A percentile compares a stretch with the other conserved stretches of the same genome.
Conservation (phyloP, 2,888 invertebrate species). For the Erynnis tages region DNA sequence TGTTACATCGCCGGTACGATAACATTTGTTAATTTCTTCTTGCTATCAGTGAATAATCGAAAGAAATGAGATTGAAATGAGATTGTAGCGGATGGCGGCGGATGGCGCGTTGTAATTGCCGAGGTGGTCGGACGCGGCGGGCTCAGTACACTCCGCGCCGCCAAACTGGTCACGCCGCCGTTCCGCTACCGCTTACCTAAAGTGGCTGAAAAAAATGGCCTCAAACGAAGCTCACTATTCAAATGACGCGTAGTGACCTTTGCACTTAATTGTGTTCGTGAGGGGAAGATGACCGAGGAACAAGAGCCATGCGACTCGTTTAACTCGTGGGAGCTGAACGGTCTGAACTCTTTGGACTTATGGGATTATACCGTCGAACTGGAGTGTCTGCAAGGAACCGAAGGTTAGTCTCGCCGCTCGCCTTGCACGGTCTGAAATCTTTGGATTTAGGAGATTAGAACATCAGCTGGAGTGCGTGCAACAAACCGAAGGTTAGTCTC, state of each 20-base stretch:
- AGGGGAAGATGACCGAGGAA: slow-evolving; percentile 66
- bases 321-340: slow-evolving; percentile 78
- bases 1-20: slow-evolving; percentile 46
- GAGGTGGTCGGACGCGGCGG: slow-evolving; percentile 37
- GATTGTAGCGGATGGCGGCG: slow-evolving; percentile 58
- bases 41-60: slow-evolving; percentile 59
- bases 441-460: too few relatives aligned
- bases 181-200: slow-evolving; percentile 17
- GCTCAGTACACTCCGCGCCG: slow-evolving; percentile 49
- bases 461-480: too few relatives aligned
- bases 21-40: slow-evolving; percentile 64
- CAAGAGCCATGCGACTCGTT: slow-evolving; percentile 70
- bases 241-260: slow-evolving; percentile 52
- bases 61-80: slow-evolving; percentile 69
- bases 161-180: slow-evolving; percentile 51
- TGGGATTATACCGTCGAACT: slow-evolving; percentile 94
- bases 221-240: slow-evolving; percentile 45
- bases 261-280: slow-evolving; percentile 39
- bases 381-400: slow-evolving; percentile 88
- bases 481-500: too few relatives aligned
- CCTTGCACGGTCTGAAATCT: too few relatives aligned
- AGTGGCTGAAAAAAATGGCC: slow-evolving; percentile 50
- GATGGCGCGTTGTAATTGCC: slow-evolving; percentile 60
- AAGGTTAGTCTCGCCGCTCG: slow-evolving; percentile 85
- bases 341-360: slow-evolving; percentile 87